A percentile compares a stretch with the other conserved stretches of the same genome.
These are phyloP conservation scores for Tortricodes alternella DNA, from an alignment of 2,888 invertebrate species.

Conservation along the genomic window DNA sequence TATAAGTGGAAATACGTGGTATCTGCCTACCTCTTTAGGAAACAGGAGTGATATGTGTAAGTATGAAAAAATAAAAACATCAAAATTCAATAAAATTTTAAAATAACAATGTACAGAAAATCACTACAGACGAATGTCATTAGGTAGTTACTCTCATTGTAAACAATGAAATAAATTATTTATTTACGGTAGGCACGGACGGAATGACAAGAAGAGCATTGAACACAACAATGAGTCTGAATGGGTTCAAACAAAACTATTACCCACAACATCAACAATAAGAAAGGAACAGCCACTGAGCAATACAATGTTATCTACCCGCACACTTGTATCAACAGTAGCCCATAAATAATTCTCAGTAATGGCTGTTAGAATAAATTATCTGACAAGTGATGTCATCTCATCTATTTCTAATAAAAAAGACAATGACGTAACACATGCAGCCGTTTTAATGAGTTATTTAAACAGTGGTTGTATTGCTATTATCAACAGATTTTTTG, in stretches of 20 bases:
- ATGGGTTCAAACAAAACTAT: constrained; percentile 28
- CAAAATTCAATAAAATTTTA: not conserved
- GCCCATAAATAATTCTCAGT: constrained; percentile 1
- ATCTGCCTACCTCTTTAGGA: too few relatives aligned
- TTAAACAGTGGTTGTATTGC: too few relatives aligned
- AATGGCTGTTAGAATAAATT: constrained; percentile 5
- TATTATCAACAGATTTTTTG: too few relatives aligned
- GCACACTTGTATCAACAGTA: constrained; percentile 16
- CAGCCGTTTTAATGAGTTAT: not conserved
- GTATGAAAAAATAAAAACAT: not conserved
- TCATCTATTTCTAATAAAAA: not conserved
- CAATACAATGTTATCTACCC: constrained; percentile 5
- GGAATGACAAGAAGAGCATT: not conserved
- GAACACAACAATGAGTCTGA: not conserved
- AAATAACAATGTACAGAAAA: too few relatives aligned
- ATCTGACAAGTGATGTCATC: constrained; percentile 12
- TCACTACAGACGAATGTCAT: too few relatives aligned
- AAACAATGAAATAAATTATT: not conserved
- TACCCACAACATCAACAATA: constrained; percentile 3
- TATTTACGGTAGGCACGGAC: not conserved
- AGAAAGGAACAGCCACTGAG: not conserved
- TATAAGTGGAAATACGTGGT: too few relatives aligned
- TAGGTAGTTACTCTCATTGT: too few relatives aligned
- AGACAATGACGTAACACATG: not conserved
- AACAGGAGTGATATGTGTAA: too few relatives aligned